Evolutionary conservation across 2,797 vertebrate species (phyloP), one percentile per base, ranked within the genome.

Genomic region (Rhinella marina): DNA sequence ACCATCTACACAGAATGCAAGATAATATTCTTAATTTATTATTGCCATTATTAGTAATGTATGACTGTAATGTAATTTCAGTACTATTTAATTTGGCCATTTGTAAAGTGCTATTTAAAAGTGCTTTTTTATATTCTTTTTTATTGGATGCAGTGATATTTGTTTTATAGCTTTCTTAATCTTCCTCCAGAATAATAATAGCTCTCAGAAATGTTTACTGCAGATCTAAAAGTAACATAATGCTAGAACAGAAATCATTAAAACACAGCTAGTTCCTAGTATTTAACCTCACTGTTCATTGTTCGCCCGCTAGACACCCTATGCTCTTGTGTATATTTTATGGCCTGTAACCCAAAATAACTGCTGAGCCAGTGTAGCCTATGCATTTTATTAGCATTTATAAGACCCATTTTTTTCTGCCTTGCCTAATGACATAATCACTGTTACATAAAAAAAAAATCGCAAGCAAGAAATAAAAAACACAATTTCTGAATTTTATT

Each of bases 71-170:
- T 82, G 72, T 25, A 87, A 86, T 81, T 88, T 90, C 82, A 88
- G 16, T 84, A 86, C 25, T 57, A 48, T 64, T 85, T 75, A 88
- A 88, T 90, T 86, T 89, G 88, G 84, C 82, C 88, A 89, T 89
- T 89, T 89, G 88, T 89, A 89, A 89, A 89, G 80, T 86, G 88
- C 88, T 86, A 86, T 89, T 89, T 89, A 89, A 89, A 89, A 89
- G 84, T 89, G 88, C 81, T 84, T 89, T 88, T 89, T 89, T 86
- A 86, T 84, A 86, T 70, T 79, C 62, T 73, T 89, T 88, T 89
- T 89, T 89, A 89, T 89, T 89, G 81, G 84, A 86, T 86, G 88
- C 84, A 83, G 85, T 78, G 85, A 89, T 89, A 89, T 89, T 89
- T 89, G 88, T 86, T 89, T 89, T 89, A 89, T 81, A 82, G 81